These are phyloP conservation scores for Drosophila sechellia DNA, from an alignment of 1,140 invertebrate genomes.

Conservation along the genomic window DNA sequence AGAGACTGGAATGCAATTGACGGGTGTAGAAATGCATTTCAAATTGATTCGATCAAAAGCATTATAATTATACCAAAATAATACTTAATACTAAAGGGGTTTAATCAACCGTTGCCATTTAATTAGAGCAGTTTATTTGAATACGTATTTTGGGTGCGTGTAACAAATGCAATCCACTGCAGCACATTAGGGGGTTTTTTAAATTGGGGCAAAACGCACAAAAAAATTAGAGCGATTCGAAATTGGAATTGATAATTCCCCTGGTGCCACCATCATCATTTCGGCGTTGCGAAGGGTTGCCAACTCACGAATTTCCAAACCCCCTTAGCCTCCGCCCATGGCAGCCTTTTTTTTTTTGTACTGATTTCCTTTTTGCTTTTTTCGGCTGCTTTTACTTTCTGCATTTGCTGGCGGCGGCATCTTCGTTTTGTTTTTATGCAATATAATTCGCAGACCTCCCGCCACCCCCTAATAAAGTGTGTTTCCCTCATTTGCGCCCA, in stretches of 20 bases:
- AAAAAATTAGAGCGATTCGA: slow-evolving; percentile 14
- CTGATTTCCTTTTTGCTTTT: slow-evolving; percentile 25
- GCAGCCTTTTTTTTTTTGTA: slow-evolving; percentile 3
- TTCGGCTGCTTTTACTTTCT: slow-evolving; percentile 25
- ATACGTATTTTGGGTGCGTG: background rate
- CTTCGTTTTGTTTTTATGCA: slow-evolving; percentile 68
- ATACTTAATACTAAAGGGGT: too few relatives aligned
- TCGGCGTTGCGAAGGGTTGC: slow-evolving; percentile 40
- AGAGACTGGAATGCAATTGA: slow-evolving; percentile 12
- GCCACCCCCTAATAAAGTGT: slow-evolving; percentile 1
- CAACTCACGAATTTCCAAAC: slow-evolving; percentile 6
- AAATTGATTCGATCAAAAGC: slow-evolving; percentile 4
- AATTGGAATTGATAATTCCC: slow-evolving; percentile 69
- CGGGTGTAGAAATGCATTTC: background rate
- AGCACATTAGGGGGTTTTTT: slow-evolving; percentile 8
- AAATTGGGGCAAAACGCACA: slow-evolving; percentile 69
- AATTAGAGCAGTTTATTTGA: too few relatives aligned
- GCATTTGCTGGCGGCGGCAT: slow-evolving; percentile 30
- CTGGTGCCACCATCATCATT: slow-evolving; percentile 32
- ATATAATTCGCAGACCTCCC: slow-evolving; percentile 54
- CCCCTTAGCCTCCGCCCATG: background rate
- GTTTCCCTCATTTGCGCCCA: slow-evolving; percentile 9
- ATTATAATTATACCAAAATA: too few relatives aligned
- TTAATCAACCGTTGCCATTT: too few relatives aligned
- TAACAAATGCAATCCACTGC: slow-evolving; percentile 20